Base-by-base conservation (phyloP, 1,140 invertebrate species). In the Drosophila suzukii region DNA sequence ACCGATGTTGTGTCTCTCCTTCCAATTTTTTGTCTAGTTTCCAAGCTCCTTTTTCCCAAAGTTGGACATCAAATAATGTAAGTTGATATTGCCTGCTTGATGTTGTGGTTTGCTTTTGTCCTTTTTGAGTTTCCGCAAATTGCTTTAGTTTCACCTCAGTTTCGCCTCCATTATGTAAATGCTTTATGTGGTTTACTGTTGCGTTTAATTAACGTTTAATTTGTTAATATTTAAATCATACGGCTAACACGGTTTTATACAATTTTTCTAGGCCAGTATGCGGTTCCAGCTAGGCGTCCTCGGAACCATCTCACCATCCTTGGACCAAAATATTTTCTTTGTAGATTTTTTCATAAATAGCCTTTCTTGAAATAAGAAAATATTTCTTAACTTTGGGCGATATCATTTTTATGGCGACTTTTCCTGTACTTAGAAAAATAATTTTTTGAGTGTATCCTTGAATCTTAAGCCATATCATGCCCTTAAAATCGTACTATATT, bases 81-180 rank as follows among this genome's bases (percentile, higher is more conserved):
- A 60, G 50, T 68, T 72, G 46, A 63, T 27, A 65, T 58, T 54
- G 49, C 51, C 43, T 55, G 43, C 49, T 76, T 68, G 60, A 60
- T 85, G 61, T 75, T 65, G 67, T 75, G 68, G 62, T 58, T 61
- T 68, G 50, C 59, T 49, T 46, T 78, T 68, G 54, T 61, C 43
- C 38, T 57, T 77, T 81, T 88, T 82, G 55, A 70, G 79, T 78
- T 86, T 46, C 10, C 24, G 44, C 56, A 58, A 71, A 68, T 75
- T 72, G 44, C 49, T 39, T 67, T 55, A 46, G 43, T 74, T 81
- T 41, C 63, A 51, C 46, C 57, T 57, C 13, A 70, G 56, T 56
- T 54, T 58, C 63, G 32, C 51, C 68, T 59, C 27, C 44, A 55
- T 73, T 80, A 62, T 68, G 62, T 74, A 65, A 70, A 77, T 61